These are phyloP conservation scores for Nothoprocta perdicaria DNA, from an alignment of 2,113 vertebrate species.

Conservation along the genomic window DNA sequence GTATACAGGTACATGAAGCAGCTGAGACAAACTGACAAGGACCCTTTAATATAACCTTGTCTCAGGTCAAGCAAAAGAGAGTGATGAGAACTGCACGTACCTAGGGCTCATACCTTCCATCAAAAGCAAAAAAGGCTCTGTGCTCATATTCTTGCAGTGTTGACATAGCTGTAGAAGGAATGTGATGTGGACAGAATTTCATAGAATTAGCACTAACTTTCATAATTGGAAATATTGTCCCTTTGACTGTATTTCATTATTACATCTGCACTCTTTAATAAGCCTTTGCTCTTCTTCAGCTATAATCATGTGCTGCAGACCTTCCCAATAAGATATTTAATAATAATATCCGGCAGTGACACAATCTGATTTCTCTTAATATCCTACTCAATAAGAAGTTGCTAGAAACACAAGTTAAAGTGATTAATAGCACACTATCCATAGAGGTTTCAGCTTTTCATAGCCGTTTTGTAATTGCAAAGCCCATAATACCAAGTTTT, in stretches of 20 bases:
- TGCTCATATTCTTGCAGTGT: background rate
- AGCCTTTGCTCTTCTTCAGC: background rate
- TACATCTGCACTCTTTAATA: background rate
- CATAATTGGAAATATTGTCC: background rate
- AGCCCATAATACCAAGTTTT: background rate
- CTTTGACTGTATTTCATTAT: background rate
- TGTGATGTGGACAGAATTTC: background rate
- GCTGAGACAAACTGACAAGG: background rate
- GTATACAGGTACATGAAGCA: background rate
- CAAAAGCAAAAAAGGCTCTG: background rate
- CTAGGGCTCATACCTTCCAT: background rate
- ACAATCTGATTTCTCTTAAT: conserved; percentile 5
- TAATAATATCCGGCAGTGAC: background rate
- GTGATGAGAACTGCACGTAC: background rate
- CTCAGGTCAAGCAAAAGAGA: background rate
- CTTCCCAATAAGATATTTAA: background rate
- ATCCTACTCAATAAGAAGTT: background rate
- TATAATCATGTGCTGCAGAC: background rate
- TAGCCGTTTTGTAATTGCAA: background rate
- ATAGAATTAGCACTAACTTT: background rate
- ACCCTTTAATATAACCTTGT: background rate
- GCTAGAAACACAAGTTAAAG: background rate
- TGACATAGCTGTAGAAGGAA: background rate
- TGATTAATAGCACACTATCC: conserved; percentile 13
- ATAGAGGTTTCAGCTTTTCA: background rate